phyloP scores from a whole-genome alignment of 2,888 invertebrate species.

The Portevinia maculata region DNA sequence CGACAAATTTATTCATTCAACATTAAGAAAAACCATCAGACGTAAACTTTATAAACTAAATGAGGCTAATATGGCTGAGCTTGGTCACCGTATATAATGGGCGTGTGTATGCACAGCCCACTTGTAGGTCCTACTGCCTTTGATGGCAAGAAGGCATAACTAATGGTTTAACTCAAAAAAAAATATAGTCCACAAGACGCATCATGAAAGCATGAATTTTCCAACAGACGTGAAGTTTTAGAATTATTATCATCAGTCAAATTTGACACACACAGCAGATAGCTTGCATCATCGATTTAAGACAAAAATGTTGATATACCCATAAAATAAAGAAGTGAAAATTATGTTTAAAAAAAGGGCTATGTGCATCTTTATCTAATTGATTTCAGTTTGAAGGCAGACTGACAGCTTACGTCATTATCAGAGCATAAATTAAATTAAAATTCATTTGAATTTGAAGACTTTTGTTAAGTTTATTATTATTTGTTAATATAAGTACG shows the following conservation, averaged over 20 bases:
- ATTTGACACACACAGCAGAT: slow-evolving; percentile 12
- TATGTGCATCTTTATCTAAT: slow-evolving; percentile 49
- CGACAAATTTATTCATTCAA: not conserved
- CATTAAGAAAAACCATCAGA: slow-evolving; percentile 33
- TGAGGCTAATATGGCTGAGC: slow-evolving; percentile 45
- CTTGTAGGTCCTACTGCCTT: slow-evolving; percentile 21
- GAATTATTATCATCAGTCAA: slow-evolving; percentile 47
- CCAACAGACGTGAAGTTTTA: slow-evolving; percentile 27
- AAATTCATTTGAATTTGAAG: slow-evolving; percentile 25
- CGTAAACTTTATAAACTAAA: slow-evolving; percentile 35
- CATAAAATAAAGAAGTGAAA: not conserved
- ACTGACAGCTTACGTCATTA: slow-evolving; percentile 37
- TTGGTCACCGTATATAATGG: slow-evolving; percentile 18
- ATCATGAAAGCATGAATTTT: slow-evolving; percentile 11
- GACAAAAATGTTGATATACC: not conserved
- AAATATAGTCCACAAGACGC: slow-evolving; percentile 9
- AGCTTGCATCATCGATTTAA: not conserved
- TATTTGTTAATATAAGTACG: slow-evolving; percentile 15
- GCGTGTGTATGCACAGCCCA: slow-evolving; percentile 29
- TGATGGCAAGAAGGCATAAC: slow-evolving; percentile 50
- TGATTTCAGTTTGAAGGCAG: slow-evolving; percentile 20
- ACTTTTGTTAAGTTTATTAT: slow-evolving; percentile 22
- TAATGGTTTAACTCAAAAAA: slow-evolving; percentile 36
- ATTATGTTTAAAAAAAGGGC: slow-evolving; percentile 18
- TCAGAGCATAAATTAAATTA: slow-evolving; percentile 14